These are phyloP conservation scores for Trinorchestia longiramus DNA, from an alignment of 1,140 invertebrate species.

Conservation along the genomic window DNA sequence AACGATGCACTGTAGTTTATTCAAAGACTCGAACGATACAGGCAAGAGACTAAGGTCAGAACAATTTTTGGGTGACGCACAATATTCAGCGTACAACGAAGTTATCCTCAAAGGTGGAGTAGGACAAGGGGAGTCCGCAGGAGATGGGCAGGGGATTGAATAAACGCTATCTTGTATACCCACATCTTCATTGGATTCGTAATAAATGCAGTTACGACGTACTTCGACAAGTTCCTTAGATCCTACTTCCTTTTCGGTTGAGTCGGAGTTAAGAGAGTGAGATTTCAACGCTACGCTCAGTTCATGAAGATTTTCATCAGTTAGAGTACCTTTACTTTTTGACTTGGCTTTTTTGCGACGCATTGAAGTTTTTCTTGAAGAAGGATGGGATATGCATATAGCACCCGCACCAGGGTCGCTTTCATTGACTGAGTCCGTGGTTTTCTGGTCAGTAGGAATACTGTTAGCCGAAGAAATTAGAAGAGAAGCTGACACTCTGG, in stretches of 20 bases:
- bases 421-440: neutral
- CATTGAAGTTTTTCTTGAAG: neutral
- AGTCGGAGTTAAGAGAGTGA: neutral
- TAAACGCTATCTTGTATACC: neutral
- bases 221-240: neutral
- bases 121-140: constrained; percentile 28
- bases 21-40: neutral
- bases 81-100: constrained; percentile 1
- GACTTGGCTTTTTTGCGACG: constrained; percentile 35
- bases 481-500: neutral
- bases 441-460: neutral
- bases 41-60: neutral
- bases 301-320: constrained; percentile 15
- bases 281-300: neutral
- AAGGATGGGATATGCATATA: constrained; percentile 49
- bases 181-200: neutral
- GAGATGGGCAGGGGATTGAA: constrained; percentile 30
- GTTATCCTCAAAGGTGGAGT: constrained; percentile 9
- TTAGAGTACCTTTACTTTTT: constrained; percentile 23
- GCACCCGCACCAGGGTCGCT: neutral
- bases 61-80: neutral
- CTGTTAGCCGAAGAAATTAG: neutral
- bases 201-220: neutral
- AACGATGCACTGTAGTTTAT: neutral
- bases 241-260: neutral